A percentile compares a stretch with the other conserved stretches of the same genome.
Evolutionary conservation across 2,888 invertebrate genomes (phyloP).

Genomic region (Ormyrus thymus): DNA sequence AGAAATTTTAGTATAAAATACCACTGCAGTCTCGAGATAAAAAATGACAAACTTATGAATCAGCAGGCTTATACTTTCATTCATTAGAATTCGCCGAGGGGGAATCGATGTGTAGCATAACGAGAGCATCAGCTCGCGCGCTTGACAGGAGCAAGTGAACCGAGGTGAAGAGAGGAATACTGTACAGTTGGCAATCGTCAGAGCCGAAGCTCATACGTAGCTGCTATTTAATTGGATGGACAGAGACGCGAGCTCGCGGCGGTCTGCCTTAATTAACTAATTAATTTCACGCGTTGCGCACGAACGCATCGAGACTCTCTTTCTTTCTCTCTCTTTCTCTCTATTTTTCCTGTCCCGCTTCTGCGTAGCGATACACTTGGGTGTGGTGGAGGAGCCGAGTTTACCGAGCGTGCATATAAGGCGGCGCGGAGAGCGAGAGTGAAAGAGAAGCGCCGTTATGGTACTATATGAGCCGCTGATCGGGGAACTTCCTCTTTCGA

Average conservation of each 20-base stretch:
- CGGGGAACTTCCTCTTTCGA: too few species aligned
- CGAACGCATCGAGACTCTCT: conserved; percentile 6
- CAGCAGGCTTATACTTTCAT: conserved; percentile 4
- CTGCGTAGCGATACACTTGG: not conserved
- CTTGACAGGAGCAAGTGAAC: not conserved
- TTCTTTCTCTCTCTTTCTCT: not conserved
- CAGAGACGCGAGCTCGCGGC: conserved; percentile 57
- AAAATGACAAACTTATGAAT: not conserved
- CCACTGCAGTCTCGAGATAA: too few species aligned
- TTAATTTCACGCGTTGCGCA: conserved; percentile 69
- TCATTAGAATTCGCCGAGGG: not conserved
- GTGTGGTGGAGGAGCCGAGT: not conserved
- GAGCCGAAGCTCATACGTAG: conserved; percentile 54
- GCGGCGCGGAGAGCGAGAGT: not conserved
- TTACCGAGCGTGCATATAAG: too few species aligned
- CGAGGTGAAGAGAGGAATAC: conserved; percentile 1
- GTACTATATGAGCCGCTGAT: too few species aligned
- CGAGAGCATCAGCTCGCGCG: not conserved
- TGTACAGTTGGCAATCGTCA: conserved; percentile 13
- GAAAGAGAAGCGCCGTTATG: not conserved
- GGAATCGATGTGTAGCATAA: not conserved
- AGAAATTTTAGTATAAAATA: too few species aligned
- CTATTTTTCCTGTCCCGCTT: not conserved
- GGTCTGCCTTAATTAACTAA: conserved; percentile 71
- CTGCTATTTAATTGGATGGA: conserved; percentile 72